Base-by-base conservation (phyloP, 2,113 vertebrate species). In the Nothobranchius kuhntae region DNA sequence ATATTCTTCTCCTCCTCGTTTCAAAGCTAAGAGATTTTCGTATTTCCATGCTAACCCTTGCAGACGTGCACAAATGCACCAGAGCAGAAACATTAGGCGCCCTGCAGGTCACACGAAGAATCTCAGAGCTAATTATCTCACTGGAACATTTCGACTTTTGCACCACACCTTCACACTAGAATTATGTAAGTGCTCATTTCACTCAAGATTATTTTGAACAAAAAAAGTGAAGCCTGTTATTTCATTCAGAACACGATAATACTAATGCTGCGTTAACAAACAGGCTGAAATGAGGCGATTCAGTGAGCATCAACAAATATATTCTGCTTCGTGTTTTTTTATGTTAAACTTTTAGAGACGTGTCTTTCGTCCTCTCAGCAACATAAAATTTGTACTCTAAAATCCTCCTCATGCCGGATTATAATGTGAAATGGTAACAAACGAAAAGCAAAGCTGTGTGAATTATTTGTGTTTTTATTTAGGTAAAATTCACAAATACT, bases 121-220 rank as follows among this genome's bases (percentile, higher is more conserved):
- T 80, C 48, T 82, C 66, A 40, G 40, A 50, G 35, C 61, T 86
- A 74, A 90, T 86, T 81, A 85, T 86, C 64, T 66, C 73, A 69
- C 60, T 62, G 61, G 75, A 87, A 68, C 66, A 71, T 63, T 73
- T 11, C 61, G 63, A 68, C 75, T 82, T 83, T 72, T 44, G 53
- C 73, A 70, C 58, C 77, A 61, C 80, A 71, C 76, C 73, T 63
- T 68, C 46, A 61, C 58, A 65, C 46, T 54, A 71, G 51, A 61
- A 73, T 72, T 70, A 73, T 65, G 58, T 70, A 70, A 80, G 40
- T 24, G 69, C 65, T 42, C 17, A 53, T 38, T 59, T 44, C 45
- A 59, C 24, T 60, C 48, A 10, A 2, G 6, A 10, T 35, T n/a
- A 58, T 68, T 51, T 2, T 51, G 9, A 8, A 1, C 1, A 17